Evolutionary conservation across 2,888 invertebrate genomes (phyloP).

Genomic region (Stratiomys singularior): DNA sequence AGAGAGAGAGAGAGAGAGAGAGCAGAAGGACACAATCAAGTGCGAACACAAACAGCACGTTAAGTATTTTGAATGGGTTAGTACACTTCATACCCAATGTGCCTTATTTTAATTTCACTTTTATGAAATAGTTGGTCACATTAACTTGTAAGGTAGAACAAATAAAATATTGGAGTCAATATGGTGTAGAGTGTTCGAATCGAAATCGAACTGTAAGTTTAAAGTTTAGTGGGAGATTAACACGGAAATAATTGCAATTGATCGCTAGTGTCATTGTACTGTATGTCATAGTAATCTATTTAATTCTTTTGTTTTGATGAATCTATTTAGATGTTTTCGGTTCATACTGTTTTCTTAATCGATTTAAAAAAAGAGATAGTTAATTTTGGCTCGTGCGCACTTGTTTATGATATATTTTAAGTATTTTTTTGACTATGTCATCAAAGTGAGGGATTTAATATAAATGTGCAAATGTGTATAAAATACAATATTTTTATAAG

Average conservation of each 20-base stretch:
- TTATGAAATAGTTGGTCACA: neutral
- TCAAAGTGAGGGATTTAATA: slow-evolving; percentile 41
- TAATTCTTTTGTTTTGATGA: neutral
- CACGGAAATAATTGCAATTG: neutral
- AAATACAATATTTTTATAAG: slow-evolving; percentile 15
- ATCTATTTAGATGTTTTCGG: neutral
- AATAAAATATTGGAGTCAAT: no score
- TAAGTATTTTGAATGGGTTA: neutral
- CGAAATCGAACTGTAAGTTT: neutral
- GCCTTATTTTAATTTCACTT: slow-evolving; percentile 20
- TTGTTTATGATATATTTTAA: slow-evolving; percentile 28
- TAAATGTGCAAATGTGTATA: slow-evolving; percentile 34
- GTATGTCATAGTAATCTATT: neutral
- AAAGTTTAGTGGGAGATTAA: neutral
- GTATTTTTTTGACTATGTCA: slow-evolving; percentile 21
- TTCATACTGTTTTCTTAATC: neutral
- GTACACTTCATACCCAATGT: neutral
- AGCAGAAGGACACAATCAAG: neutral
- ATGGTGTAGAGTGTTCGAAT: no score
- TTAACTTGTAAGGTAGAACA: neutral
- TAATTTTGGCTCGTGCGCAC: slow-evolving; percentile 39
- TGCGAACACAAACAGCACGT: neutral
- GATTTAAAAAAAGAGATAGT: slow-evolving; percentile 17
- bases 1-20: no score
- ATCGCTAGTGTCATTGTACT: neutral